Percentiles rank a stretch among this genome's conserved stretches.
Conservation (phyloP, 2,888 invertebrate species). For the Parasteatoda lunata region DNA sequence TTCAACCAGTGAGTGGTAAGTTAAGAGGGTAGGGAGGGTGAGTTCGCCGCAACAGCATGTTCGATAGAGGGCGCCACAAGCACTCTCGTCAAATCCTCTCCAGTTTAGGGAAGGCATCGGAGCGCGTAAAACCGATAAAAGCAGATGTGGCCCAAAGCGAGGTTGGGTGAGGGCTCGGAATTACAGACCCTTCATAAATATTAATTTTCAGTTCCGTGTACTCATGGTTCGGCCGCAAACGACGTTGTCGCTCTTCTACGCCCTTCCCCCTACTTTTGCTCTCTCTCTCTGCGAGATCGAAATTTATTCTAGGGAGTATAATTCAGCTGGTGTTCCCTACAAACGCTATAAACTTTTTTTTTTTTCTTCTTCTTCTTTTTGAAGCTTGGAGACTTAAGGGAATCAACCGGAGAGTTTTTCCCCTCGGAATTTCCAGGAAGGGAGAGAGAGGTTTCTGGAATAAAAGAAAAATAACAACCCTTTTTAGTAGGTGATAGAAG, state of each 20-base stretch:
- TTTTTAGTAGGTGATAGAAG: too few species aligned
- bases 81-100: not conserved
- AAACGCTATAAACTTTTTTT: not conserved
- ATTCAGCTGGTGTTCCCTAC: not conserved
- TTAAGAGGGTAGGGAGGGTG: not conserved
- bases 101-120: constrained; percentile 29
- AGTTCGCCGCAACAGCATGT: not conserved
- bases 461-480: too few species aligned
- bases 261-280: not conserved
- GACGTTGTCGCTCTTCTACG: not conserved
- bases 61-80: constrained; percentile 15
- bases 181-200: constrained; percentile 61
- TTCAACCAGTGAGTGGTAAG: not conserved
- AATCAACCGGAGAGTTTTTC: not conserved
- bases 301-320: not conserved
- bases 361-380: not conserved
- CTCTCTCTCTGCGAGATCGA: not conserved
- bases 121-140: constrained; percentile 67
- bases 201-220: constrained; percentile 62
- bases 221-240: constrained; percentile 50
- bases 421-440: not conserved
- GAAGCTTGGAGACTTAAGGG: not conserved
- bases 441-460: too few species aligned
- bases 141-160: constrained; percentile 65
- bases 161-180: constrained; percentile 33